Evolutionary conservation across 2,113 vertebrate species (phyloP).

Genomic region (Gallinago paraguaiae): DNA sequence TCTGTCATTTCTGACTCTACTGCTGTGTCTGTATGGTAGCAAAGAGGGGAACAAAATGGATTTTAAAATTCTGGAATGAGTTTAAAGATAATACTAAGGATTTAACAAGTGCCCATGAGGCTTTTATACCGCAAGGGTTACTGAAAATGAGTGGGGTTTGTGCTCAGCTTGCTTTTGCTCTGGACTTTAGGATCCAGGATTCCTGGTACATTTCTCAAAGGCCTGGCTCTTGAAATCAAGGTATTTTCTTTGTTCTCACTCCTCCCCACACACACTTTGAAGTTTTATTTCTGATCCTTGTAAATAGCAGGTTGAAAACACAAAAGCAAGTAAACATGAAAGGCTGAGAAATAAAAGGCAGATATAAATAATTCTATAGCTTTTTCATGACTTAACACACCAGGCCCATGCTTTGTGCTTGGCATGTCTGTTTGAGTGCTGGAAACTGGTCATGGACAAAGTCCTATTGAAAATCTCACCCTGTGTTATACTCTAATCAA

Average conservation of each 20-base stretch:
- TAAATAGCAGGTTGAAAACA: background rate
- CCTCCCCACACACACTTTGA: background rate
- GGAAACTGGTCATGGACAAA: background rate
- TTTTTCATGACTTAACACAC: background rate
- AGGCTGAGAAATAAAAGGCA: background rate
- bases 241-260: background rate
- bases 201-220: background rate
- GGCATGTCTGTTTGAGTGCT: background rate
- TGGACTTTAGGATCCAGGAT: background rate
- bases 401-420: background rate
- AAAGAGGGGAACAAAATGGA: background rate
- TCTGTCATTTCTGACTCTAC: background rate
- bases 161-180: background rate
- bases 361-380: background rate
- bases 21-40: background rate
- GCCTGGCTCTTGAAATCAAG: background rate
- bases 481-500: background rate
- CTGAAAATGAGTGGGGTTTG: background rate
- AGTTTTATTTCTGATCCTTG: background rate
- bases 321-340: background rate
- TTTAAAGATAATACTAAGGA: background rate
- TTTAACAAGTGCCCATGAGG: background rate
- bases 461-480: background rate
- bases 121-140: background rate
- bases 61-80: background rate